These are phyloP conservation scores for Drosophila asahinai DNA, from an alignment of 1,140 invertebrate genomes.

Conservation along the genomic window DNA sequence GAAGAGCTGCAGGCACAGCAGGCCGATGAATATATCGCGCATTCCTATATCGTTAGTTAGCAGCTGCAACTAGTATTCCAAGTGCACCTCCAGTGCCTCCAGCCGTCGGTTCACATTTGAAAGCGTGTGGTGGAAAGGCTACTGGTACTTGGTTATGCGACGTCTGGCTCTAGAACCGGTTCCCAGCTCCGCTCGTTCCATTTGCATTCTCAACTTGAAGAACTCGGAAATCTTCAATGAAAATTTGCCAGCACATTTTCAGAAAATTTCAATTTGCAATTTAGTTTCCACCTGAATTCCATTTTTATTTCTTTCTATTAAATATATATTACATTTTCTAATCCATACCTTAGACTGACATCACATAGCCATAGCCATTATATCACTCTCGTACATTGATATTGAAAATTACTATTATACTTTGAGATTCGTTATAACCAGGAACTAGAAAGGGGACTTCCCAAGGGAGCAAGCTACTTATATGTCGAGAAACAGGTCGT, in stretches of 20 bases:
- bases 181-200: constrained; percentile 6
- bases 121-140: neutral
- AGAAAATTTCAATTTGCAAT: neutral
- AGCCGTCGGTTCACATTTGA: constrained; percentile 25
- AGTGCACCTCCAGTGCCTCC: constrained; percentile 23
- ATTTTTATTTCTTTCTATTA: neutral
- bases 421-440: neutral
- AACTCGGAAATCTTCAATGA: constrained; percentile 10
- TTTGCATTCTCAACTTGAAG: constrained; percentile 33
- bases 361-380: neutral
- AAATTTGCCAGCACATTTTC: neutral
- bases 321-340: neutral
- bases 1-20: constrained; percentile 14
- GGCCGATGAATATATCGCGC: constrained; percentile 17
- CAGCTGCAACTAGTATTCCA: constrained; percentile 1
- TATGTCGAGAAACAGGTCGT: neutral
- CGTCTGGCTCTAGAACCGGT: constrained; percentile 22
- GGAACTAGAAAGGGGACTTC: neutral
- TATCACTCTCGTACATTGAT: too few species aligned
- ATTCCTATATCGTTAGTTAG: constrained; percentile 12
- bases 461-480: neutral
- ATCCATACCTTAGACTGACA: neutral
- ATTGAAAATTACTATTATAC: neutral
- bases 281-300: neutral
- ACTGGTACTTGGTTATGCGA: constrained; percentile 1